These are phyloP conservation scores for Latrodectus hesperus DNA, from an alignment of 2,888 invertebrate species.

Conservation along the genomic window DNA sequence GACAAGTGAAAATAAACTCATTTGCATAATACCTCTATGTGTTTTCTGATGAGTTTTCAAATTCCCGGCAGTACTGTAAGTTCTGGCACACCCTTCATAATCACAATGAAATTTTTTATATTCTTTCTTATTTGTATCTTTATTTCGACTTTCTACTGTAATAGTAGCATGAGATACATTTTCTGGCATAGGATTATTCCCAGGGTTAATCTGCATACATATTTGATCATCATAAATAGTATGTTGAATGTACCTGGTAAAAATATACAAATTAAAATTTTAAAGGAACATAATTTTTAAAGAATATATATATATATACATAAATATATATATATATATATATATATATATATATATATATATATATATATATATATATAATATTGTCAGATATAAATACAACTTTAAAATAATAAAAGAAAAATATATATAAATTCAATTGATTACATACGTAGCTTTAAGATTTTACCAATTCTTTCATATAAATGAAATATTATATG, in stretches of 20 bases:
- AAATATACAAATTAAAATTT: not conserved
- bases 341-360: too few relatives aligned
- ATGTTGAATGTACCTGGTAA: constrained; percentile 81
- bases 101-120: constrained; percentile 88
- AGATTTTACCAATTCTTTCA: too few relatives aligned
- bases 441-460: too few relatives aligned
- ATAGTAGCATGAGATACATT: constrained; percentile 83
- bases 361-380: too few relatives aligned
- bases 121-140: constrained; percentile 79
- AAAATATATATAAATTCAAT: too few relatives aligned
- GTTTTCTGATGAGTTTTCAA: constrained; percentile 96
- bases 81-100: constrained; percentile 89
- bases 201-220: constrained; percentile 82
- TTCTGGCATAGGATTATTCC: constrained; percentile 78
- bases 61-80: constrained; percentile 95
- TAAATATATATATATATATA: too few relatives aligned
- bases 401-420: too few relatives aligned
- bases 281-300: not conserved
- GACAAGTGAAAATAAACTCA: too few relatives aligned
- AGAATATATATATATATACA: not conserved
- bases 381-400: too few relatives aligned
- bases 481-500: too few relatives aligned
- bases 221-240: constrained; percentile 83
- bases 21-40: constrained; percentile 84
- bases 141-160: constrained; percentile 81